phyloP scores from a whole-genome alignment of 2,113 vertebrate genomes.

The Pteruthius melanotis region DNA sequence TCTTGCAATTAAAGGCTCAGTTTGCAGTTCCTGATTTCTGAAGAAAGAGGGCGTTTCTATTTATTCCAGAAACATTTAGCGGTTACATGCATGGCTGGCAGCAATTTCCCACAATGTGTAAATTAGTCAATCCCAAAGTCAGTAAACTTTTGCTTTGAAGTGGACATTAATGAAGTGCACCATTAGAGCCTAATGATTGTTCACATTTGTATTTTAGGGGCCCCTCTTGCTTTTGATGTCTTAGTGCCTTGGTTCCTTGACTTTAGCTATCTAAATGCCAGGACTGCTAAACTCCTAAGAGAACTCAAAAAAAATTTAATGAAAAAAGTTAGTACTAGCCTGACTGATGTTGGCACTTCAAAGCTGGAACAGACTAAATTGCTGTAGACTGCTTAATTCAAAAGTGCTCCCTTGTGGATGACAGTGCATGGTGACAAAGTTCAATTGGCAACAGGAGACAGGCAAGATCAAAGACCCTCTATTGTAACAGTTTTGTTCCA shows the following conservation, averaged over 20 bases:
- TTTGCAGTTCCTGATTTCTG: conserved; percentile 71
- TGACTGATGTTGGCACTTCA: conserved; percentile 93
- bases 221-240: conserved; percentile 88
- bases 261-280: conserved; percentile 88
- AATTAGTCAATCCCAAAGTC: conserved; percentile 96
- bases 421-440: conserved; percentile 96
- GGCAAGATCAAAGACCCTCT: conserved; percentile 89
- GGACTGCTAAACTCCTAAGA: conserved; percentile 83
- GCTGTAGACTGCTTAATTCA: conserved; percentile 96
- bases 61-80: conserved; percentile 80
- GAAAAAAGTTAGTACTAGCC: conserved; percentile 77
- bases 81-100: conserved; percentile 89
- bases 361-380: conserved; percentile 90
- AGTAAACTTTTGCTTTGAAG: conserved; percentile 92
- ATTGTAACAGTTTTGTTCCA: conserved; percentile 96
- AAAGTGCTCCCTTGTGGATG: conserved; percentile 88
- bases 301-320: conserved; percentile 79
- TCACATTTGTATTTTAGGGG: conserved; percentile 83
- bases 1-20: conserved; percentile 39
- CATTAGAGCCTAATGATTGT: conserved; percentile 83
- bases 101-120: conserved; percentile 98
- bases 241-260: conserved; percentile 74
- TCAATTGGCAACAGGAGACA: conserved; percentile 92
- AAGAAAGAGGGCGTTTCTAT: conserved; percentile 83
- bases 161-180: conserved; percentile 91